Percentiles rank a stretch among this genome's conserved stretches.
These are phyloP conservation scores for Cyrtorhinus lividipennis DNA, from an alignment of 1,140 invertebrate species.

Conservation along the genomic window DNA sequence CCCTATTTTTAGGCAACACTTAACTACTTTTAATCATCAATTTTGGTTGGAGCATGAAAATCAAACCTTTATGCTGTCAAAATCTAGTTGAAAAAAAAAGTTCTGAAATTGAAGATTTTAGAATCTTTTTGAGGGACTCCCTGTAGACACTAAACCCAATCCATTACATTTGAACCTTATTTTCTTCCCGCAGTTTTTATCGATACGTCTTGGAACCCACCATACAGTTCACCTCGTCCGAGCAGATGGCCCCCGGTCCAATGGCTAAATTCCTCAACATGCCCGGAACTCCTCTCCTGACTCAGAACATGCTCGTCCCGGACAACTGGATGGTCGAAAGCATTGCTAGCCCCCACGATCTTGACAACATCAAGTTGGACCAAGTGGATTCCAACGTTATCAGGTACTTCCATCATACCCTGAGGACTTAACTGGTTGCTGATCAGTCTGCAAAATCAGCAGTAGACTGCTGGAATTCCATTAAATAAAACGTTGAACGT, in stretches of 20 bases:
- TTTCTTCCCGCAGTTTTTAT: constrained; percentile 88
- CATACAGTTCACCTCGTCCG: constrained; percentile 56
- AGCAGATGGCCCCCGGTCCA: constrained; percentile 49
- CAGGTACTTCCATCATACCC: constrained; percentile 33
- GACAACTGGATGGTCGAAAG: constrained; percentile 98
- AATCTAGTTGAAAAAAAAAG: too few species aligned
- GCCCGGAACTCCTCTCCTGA: constrained; percentile 84
- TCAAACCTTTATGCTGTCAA: too few species aligned
- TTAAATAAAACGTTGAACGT: background rate
- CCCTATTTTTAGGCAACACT: background rate
- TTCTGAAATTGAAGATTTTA: too few species aligned
- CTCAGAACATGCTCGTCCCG: constrained; percentile 87
- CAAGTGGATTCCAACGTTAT: constrained; percentile 63
- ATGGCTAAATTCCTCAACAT: constrained; percentile 73
- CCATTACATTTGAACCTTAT: too few species aligned
- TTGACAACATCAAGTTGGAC: constrained; percentile 91
- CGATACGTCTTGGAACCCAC: constrained; percentile 88
- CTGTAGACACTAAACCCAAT: too few species aligned
- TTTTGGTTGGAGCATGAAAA: too few species aligned
- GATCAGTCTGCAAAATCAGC: too few species aligned
- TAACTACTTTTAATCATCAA: too few species aligned
- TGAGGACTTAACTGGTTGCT: background rate
- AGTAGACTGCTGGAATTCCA: too few species aligned
- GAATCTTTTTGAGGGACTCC: too few species aligned
- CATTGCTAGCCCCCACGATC: constrained; percentile 84